A percentile compares a stretch with the other conserved stretches of the same genome.
Conservation (phyloP, 2,113 vertebrate species). For the Colossoma macropomum region DNA sequence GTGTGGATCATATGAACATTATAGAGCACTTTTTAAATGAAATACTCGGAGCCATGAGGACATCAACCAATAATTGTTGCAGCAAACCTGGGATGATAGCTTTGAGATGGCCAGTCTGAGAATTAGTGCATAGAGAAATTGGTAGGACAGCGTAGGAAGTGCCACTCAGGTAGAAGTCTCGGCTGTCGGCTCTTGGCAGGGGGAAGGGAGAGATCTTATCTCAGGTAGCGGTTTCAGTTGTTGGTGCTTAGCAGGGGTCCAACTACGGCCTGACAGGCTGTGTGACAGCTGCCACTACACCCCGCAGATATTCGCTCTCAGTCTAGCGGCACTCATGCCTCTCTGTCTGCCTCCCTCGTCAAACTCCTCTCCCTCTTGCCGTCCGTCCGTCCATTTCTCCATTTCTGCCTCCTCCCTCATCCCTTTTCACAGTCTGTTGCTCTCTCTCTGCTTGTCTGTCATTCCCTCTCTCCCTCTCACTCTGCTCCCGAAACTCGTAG, state of each 20-base stretch:
- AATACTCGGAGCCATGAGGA: no score
- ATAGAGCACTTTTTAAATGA: no score
- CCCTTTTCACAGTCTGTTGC: background rate
- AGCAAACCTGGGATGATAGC: background rate
- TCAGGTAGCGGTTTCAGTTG: background rate
- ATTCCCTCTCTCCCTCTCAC: conserved; percentile 51
- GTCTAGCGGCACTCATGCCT: background rate
- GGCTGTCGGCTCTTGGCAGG: background rate
- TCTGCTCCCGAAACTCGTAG: background rate
- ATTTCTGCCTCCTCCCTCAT: background rate
- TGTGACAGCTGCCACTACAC: conserved; percentile 5
- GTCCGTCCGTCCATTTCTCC: background rate
- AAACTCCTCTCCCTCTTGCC: background rate
- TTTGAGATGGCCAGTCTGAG: background rate
- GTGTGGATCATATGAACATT: no score
- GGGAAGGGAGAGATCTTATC: background rate
- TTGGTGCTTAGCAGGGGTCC: background rate
- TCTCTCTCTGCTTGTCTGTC: conserved; percentile 31
- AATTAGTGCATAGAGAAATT: no score
- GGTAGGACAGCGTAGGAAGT: background rate
- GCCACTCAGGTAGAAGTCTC: background rate
- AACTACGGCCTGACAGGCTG: background rate
- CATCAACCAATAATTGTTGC: background rate
- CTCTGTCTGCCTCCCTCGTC: conserved; percentile 5
- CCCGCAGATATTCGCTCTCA: background rate